Base-by-base conservation (phyloP, 2,113 vertebrate genomes). In the Erinaceus europaeus region DNA sequence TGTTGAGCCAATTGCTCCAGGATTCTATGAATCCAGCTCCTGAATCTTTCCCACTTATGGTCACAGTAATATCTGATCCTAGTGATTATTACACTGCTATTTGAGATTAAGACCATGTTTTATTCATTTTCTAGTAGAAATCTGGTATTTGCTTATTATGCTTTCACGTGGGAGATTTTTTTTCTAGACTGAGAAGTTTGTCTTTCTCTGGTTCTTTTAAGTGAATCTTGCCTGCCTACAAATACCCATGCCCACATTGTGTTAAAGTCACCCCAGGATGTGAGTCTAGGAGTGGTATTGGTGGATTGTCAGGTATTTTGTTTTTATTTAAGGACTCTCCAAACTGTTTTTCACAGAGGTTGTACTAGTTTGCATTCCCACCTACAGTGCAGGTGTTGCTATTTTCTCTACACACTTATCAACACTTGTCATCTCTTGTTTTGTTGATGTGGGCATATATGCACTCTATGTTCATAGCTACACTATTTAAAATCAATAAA, bases 101-200 rank as follows among this genome's bases (percentile, higher is more conserved):
- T 27, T 27, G 25, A 57, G 34, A 57, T 23, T 62, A 34, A 62
- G 18, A 64, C 32, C 36, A 32, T 18, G n/a, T 67, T 72, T 52
- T 62, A 64, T 73, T 78, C 53, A 65, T 73, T 81, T n/a, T 84
- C 72, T 6, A 67, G 27, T 23, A 77, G 77, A 14, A 73, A 87
- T 27, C n/a, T 89, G 32, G 18, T 42, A 84, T 36, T 86, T 36
- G 55, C 23, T 48, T 55, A 25, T 15, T 1, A 0, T 75, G 29
- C 65, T 42, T 20, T 2, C 27, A 86, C 57, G 29, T 14, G 20
- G 40, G 32, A 10, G 5, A 46, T 53, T n/a, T 36, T 53, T 75
- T 87, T 92, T 78, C 18, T 40, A 20, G 25, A 74, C 38, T 61
- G 82, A 48, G 77, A 90, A 77, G n/a, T 71, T 21, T 27, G 50